Conservation (phyloP, 2,888 invertebrate species). For the Smittia sp. region DNA sequence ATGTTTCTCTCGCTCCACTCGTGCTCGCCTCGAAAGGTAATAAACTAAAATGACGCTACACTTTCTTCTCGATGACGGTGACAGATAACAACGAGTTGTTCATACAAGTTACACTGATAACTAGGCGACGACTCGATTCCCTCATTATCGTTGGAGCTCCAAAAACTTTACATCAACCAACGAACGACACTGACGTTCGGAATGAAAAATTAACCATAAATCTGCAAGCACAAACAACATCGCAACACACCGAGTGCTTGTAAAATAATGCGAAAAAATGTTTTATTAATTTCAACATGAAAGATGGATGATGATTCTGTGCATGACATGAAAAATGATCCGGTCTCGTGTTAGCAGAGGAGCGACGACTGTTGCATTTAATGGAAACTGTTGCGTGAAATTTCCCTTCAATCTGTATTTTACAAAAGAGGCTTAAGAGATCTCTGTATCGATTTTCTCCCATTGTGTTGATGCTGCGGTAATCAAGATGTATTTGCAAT, state of each 20-base stretch:
- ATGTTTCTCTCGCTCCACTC: not conserved
- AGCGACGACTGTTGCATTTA: constrained; percentile 10
- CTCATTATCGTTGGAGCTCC: not conserved
- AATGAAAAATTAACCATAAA: constrained; percentile 40
- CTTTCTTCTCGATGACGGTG: constrained; percentile 12
- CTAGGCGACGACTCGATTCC: not conserved
- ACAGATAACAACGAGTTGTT: not conserved
- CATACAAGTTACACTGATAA: too few species aligned
- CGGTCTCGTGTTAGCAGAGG: not conserved
- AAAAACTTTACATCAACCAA: not conserved
- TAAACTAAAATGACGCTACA: constrained; percentile 25
- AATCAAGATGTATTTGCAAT: constrained; percentile 13
- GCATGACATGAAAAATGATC: constrained; percentile 41
- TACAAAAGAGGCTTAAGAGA: not conserved
- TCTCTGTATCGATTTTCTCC: not conserved
- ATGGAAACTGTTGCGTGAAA: constrained; percentile 20
- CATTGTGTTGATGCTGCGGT: not conserved
- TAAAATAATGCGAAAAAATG: constrained; percentile 35
- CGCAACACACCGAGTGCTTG: constrained; percentile 7
- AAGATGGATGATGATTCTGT: constrained; percentile 40
- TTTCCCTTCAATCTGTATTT: not conserved
- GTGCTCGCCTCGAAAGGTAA: not conserved
- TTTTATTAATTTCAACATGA: constrained; percentile 38
- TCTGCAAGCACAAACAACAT: constrained; percentile 17
- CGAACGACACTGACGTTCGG: not conserved